Evolutionary conservation across 1,140 invertebrate genomes (phyloP), one percentile per base, ranked within the genome.

Genomic region (Zaprionus vittiger): DNA sequence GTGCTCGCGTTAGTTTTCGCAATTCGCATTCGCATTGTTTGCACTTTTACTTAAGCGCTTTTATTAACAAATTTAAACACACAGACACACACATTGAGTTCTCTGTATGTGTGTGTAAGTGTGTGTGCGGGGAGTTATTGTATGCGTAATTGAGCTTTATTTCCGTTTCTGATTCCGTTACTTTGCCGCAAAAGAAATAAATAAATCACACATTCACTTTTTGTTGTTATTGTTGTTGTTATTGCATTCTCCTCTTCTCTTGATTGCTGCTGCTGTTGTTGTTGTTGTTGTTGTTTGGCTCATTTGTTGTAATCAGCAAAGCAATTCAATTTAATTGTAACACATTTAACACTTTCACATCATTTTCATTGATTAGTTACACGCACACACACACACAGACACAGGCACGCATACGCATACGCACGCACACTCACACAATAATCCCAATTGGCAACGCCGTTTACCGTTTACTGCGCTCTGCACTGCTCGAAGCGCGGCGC

Each of bases 311-410:
- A 85, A 87, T 84, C 82, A 86, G 83, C 82, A 64, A 47, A 79
- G 74, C 83, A 83, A 83, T 86, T 86, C 61, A 77, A 80, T 83
- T 83, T 65, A 72, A 83, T 80, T 80, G 80, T 80, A 76, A 60
- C 78, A 83, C 83, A 86, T 83, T 86, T 80, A 89, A 86, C 83
- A 86, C 83, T 86, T 86, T 86, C 83, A 86, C 83, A 86, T 67
- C 59, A 72, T 66, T 79, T 77, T 76, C 59, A 61, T 74, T 75
- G 52, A 85, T 87, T 34, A 20, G 14, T 57, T 44, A 28, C 15
- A 47, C 55, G 49, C 26, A 47, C 54, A 59, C 44, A 26, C 14
- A 56, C 26, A 31, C 14, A 17, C 20, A 54, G 20, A 61, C 20
- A 54, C 20, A 61, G 12, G 22, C 47, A 56, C 57, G 64, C 57